phyloP scores from a whole-genome alignment of 2,113 vertebrate species.

The Sardina pilchardus region DNA sequence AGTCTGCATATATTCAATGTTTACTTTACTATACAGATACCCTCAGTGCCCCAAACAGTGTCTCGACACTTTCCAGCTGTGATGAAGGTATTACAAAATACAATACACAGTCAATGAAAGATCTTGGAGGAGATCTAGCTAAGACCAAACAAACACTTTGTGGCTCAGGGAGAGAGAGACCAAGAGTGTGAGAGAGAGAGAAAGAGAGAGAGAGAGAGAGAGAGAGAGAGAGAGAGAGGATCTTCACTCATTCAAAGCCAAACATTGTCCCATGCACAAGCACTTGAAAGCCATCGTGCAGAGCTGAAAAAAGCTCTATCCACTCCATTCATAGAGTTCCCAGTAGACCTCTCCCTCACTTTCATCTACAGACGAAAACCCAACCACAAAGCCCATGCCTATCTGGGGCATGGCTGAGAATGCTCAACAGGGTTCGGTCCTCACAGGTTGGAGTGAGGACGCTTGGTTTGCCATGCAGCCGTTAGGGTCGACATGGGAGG shows the following conservation, averaged over 20 bases:
- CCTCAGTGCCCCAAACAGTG: not conserved
- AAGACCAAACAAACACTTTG: not conserved
- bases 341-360: not conserved
- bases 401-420: not conserved
- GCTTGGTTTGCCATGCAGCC: not conserved
- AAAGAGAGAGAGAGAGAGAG: not conserved
- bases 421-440: not conserved
- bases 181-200: not conserved
- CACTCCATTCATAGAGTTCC: not conserved
- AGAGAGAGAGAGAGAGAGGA: not conserved
- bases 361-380: constrained; percentile 1
- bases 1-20: not conserved
- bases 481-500: not conserved
- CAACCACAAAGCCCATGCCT: constrained; percentile 8
- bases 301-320: not conserved
- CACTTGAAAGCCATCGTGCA: not conserved
- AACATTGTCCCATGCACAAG: not conserved
- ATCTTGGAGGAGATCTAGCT: not conserved
- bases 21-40: not conserved
- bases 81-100: not conserved
- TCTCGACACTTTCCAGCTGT: not conserved
- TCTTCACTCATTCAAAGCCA: not conserved
- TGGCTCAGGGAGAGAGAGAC: not conserved
- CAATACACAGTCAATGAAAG: not conserved
- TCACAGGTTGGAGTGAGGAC: not conserved